Conservation (phyloP, 2,113 vertebrate genomes). For the Leucoraja erinaceus region DNA sequence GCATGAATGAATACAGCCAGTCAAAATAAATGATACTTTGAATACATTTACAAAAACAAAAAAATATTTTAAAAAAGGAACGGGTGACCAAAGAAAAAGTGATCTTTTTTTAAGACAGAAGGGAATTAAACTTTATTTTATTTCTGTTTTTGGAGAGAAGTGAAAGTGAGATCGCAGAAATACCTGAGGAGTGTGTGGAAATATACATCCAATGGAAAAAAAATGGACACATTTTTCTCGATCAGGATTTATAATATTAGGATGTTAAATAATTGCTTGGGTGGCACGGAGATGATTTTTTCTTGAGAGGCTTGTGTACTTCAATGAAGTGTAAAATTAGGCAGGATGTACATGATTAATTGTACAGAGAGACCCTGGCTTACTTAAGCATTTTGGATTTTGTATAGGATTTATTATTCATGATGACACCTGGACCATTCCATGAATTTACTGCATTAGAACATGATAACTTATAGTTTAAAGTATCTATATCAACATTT, state of each 20-base stretch:
- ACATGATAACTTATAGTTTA: neutral
- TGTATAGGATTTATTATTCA: neutral
- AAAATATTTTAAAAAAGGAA: neutral
- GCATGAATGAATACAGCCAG: neutral
- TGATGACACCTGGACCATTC: neutral
- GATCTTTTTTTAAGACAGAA: neutral
- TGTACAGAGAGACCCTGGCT: neutral
- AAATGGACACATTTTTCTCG: neutral
- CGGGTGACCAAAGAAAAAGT: neutral
- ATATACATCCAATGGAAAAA: neutral
- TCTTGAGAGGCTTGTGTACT: neutral
- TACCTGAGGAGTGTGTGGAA: neutral
- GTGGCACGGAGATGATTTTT: neutral
- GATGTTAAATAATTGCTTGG: neutral
- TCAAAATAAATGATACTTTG: neutral
- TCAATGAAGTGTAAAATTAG: neutral
- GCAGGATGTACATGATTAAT: neutral
- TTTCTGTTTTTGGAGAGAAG: neutral
- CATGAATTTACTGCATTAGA: neutral
- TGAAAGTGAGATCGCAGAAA: neutral
- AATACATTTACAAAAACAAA: neutral
- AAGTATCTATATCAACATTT: neutral
- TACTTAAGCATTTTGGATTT: neutral
- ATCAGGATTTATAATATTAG: neutral
- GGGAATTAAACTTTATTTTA: too few relatives aligned